Base-by-base conservation (phyloP, 2,797 vertebrate genomes). In the Enteromius afrohamiltoni region DNA sequence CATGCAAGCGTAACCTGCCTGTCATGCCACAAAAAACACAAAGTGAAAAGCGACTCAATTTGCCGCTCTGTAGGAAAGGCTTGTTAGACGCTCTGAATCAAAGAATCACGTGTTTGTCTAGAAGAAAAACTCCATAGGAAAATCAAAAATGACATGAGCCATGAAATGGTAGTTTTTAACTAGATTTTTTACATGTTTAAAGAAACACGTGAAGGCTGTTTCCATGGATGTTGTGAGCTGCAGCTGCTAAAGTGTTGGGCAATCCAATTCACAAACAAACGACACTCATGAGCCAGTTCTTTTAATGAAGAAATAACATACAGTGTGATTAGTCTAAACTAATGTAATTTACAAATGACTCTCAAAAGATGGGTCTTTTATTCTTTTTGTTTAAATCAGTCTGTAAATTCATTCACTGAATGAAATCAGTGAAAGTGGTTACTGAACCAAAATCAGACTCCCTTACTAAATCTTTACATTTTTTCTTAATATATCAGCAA, bases 1-100 rank as follows among this genome's bases (percentile, higher is more conserved):
- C 68, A 79, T 62, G 60, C 83, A 74, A 82, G 79, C 68, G 79
- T 84, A 83, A 87, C 82, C 64, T 81, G 62, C 78, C 77, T 82
- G 81, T 85, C 82, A 62, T 62, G 67, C 58, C 34, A 77, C 65
- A 49, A 64, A 84, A 64, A 77, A 86, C 64, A 74, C 79, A 68
- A 65, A 70, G 55, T 37, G 62, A 82, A 75, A 76, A 62, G 80
- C 71, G 75, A 64, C 87, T 83, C 49, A 74, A 83, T 80, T 77
- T 84, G 67, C 73, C 23, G 80, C 77, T 76, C 70, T 74, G 67
- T 77, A 83, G 68, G 77, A 85, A 77, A 80, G 65, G 62, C 64
- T 64, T 64, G 83, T 79, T 76, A 75, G 80, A 60, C 42, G 70
- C 19, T 78, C 51, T 55, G 49, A 67, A 85, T 80, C 67, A 85